Evolutionary conservation across 2,113 vertebrate species (phyloP), one percentile per base, ranked within the genome.

Genomic region (Carassius carassius): DNA sequence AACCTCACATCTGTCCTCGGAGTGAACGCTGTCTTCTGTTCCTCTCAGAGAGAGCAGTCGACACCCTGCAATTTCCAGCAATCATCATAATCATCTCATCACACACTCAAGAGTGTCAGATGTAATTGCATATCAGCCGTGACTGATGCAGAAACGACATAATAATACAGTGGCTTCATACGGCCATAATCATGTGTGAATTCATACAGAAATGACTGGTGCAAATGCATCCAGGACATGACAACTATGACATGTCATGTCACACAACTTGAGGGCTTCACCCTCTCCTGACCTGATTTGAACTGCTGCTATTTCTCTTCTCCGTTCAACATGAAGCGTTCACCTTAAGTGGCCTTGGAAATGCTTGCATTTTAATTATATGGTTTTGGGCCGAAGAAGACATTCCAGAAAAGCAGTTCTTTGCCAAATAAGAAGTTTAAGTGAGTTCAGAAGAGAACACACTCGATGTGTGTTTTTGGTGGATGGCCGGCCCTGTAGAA

Each of bases 61-160:
- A 82, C 67, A 62, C n/a, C 54, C n/a, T 3, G 49, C 23, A 73
- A 74, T 82, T 79, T 78, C 13, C 49, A 58, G 67, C 44, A 80
- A 80, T 76, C 67, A 83, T 82, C 73, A 67, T 80, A 83, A 80
- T 86, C 70, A 85, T 83, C 58, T 78, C 16, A 32, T 63, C 75
- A 51, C 76, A 62, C 6, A 17, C 78, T 54, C 21, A 19, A 41
- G 41, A 44, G 58, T 58, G n/a, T 84, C n/a, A 65, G 14, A 11
- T 37, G 17, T 75, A 83, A 83, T 79, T 56, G 58, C 54, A 78
- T 14, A 60, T 74, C 86, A 44, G 47, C 74, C 16, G 29, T 58
- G 62, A 84, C 21, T 35, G 8, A 82, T 78, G 13, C 47, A 19
- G 35, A 47, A 56, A 56, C 29, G 21, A 29, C 14, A 41, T 84